Conservation (phyloP, 30 jellyfish, hydroid and myxozoan genomes). For the Pelagia noctiluca region DNA sequence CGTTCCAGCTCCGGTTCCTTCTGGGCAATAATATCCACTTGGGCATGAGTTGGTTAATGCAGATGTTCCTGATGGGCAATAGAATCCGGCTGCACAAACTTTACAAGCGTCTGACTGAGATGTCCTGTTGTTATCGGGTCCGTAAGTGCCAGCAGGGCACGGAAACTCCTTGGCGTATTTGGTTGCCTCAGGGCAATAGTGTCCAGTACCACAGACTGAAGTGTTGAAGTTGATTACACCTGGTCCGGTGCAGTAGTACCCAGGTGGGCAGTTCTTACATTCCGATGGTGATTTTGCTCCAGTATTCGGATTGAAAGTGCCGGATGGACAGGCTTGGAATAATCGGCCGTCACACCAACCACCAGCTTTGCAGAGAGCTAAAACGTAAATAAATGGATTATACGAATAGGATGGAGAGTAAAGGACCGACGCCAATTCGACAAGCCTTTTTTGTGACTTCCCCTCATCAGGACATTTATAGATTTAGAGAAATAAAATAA, state of each 20-base stretch:
- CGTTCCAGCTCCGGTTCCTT: conserved; percentile 84
- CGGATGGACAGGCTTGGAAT: conserved; percentile 70
- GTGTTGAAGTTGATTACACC: conserved; percentile 75
- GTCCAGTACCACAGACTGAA: conserved; percentile 79
- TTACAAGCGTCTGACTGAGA: conserved; percentile 75
- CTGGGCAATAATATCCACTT: conserved; percentile 93
- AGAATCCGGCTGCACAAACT: conserved; percentile 76
- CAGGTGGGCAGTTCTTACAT: conserved; percentile 86
- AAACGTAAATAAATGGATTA: too few species aligned
- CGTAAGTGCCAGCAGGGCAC: conserved; percentile 92
- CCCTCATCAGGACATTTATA: too few species aligned
- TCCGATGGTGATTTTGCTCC: conserved; percentile 56
- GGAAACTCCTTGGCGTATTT: conserved; percentile 80
- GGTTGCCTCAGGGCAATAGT: conserved; percentile 92
- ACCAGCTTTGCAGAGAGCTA: conserved; percentile 75
- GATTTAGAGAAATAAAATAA: too few species aligned
- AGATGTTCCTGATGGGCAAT: conserved; percentile 89
- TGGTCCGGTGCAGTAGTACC: conserved; percentile 93
- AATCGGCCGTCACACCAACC: conserved; percentile 86
- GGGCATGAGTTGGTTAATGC: conserved; percentile 77
- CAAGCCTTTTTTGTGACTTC: too few species aligned
- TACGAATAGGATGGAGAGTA: not conserved
- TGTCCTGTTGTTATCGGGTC: conserved; percentile 62
- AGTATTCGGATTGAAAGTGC: conserved; percentile 44
- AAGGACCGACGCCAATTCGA: not conserved